Percentiles rank a stretch among this genome's conserved stretches.
These are phyloP conservation scores for Catagonus wagneri DNA, from an alignment of 2,113 vertebrate genomes.

Conservation along the genomic window DNA sequence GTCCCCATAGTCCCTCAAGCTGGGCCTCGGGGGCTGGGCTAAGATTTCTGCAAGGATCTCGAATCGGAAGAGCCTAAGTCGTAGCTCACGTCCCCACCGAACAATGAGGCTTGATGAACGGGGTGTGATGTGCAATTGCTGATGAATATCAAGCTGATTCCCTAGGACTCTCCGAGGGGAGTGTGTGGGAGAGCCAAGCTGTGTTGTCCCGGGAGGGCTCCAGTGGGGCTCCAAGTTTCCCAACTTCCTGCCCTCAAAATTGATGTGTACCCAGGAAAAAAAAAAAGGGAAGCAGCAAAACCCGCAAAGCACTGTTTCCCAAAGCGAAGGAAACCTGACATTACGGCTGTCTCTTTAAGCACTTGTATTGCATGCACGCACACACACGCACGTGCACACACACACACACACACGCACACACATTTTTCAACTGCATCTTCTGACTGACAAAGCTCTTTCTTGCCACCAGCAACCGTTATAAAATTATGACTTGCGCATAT, in stretches of 20 bases:
- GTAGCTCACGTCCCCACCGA: slow-evolving; percentile 75
- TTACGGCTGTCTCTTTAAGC: slow-evolving; percentile 83
- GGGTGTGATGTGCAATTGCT: slow-evolving; percentile 58
- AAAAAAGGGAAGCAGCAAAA: slow-evolving; percentile 69
- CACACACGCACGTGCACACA: background rate
- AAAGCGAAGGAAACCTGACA: slow-evolving; percentile 77
- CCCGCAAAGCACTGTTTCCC: slow-evolving; percentile 80
- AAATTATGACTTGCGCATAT: slow-evolving; percentile 87
- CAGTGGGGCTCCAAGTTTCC: slow-evolving; percentile 79
- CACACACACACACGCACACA: background rate
- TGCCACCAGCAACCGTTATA: slow-evolving; percentile 86
- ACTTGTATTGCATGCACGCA: slow-evolving; percentile 31
- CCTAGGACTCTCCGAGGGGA: slow-evolving; percentile 49
- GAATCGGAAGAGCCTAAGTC: slow-evolving; percentile 65
- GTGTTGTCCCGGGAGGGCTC: slow-evolving; percentile 72
- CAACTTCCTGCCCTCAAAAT: slow-evolving; percentile 82
- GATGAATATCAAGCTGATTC: slow-evolving; percentile 80
- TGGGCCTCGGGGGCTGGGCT: slow-evolving; percentile 62
- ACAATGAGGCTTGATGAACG: slow-evolving; percentile 76
- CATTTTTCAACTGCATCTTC: slow-evolving; percentile 79
- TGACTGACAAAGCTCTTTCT: slow-evolving; percentile 85
- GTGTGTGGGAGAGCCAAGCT: slow-evolving; percentile 67
- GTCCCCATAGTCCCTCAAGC: slow-evolving; percentile 79
- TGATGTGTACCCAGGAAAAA: slow-evolving; percentile 45
- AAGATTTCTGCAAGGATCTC: slow-evolving; percentile 72